Percentiles rank a stretch among this genome's conserved stretches.
Evolutionary conservation across 2,113 vertebrate species (phyloP).

Genomic region (Himantopus leucocephalus): DNA sequence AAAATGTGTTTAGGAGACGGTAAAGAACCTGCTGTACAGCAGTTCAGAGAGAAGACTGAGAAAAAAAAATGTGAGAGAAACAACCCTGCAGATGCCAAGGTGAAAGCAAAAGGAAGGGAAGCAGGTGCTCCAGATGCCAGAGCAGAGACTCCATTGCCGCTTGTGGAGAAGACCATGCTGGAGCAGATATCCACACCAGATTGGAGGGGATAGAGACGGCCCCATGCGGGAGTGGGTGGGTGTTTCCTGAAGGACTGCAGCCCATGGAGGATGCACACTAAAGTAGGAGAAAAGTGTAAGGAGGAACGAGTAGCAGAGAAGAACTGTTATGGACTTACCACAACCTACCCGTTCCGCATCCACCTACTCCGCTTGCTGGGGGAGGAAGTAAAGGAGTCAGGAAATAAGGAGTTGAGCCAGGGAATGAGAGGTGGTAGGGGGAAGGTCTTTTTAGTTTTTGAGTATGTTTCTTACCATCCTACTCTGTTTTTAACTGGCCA

Average conservation of each 20-base stretch:
- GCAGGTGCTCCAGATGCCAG: not conserved
- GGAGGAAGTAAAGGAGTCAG: not conserved
- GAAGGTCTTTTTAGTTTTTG: not conserved
- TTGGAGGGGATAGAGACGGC: not conserved
- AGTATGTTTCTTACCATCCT: not conserved
- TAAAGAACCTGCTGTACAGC: not conserved
- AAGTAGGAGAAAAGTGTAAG: not conserved
- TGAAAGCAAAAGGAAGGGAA: not conserved
- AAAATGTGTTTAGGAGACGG: not conserved
- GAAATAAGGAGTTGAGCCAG: not conserved
- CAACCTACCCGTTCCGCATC: fast-evolving
- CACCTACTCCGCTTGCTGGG: not conserved
- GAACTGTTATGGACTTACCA: not conserved
- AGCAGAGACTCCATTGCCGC: not conserved
- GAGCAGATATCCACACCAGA: not conserved
- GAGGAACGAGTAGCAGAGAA: not conserved
- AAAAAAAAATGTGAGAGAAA: not conserved
- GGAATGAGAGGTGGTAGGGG: not conserved
- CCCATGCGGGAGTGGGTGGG: not conserved
- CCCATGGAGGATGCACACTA: not conserved
- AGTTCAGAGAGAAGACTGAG: not conserved
- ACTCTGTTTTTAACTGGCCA: not conserved
- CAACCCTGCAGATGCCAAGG: not conserved
- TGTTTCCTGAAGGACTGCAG: not conserved
- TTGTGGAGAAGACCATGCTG: not conserved